A percentile compares a stretch with the other conserved stretches of the same genome.
These are phyloP conservation scores for Artibeus lituratus DNA, from an alignment of 2,797 vertebrate genomes.

Conservation along the genomic window DNA sequence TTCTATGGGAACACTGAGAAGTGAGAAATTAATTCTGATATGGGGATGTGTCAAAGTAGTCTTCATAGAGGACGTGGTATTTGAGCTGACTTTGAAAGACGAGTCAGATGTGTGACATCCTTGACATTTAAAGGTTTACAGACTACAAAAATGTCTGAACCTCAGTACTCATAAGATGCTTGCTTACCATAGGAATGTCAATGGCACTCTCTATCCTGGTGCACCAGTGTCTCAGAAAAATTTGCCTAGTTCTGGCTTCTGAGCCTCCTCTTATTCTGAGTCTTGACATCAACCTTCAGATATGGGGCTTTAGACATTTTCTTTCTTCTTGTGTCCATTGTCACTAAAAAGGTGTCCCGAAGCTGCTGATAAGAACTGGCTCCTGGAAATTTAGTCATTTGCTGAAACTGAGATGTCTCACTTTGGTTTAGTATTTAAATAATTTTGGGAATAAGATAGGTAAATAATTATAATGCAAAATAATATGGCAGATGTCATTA, in stretches of 20 bases:
- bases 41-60: neutral
- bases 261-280: neutral
- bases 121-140: conserved; percentile 49
- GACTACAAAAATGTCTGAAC: neutral
- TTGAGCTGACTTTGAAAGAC: conserved; percentile 38
- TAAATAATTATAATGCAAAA: neutral
- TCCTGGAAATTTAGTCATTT: neutral
- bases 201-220: neutral
- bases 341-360: neutral
- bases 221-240: neutral
- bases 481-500: neutral
- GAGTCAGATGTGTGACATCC: neutral
- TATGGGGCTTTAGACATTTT: neutral
- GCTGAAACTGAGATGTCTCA: neutral
- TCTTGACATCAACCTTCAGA: neutral
- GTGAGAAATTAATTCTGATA: neutral
- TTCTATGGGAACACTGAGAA: neutral
- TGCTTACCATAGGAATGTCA: neutral
- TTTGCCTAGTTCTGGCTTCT: neutral
- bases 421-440: neutral
- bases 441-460: neutral
- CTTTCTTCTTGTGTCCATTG: neutral
- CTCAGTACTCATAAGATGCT: neutral
- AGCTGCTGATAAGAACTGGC: neutral
- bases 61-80: conserved; percentile 42